A percentile compares a stretch with the other conserved stretches of the same genome.
Conservation (phyloP, 1,140 invertebrate genomes). For the Drosophila pandora region DNA sequence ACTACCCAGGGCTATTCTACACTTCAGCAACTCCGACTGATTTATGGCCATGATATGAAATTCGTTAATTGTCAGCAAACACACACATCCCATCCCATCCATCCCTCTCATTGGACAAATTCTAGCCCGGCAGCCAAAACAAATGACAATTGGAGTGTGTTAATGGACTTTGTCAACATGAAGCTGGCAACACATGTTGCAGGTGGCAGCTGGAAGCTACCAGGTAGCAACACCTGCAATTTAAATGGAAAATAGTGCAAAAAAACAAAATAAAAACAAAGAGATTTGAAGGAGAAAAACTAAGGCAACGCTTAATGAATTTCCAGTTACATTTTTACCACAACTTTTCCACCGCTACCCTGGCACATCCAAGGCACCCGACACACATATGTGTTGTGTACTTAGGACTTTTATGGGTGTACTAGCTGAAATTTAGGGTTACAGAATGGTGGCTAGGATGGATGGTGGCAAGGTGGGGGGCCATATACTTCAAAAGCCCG, state of each 20-base stretch:
- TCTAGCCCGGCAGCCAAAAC: constrained; percentile 56
- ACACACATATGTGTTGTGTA: constrained; percentile 45
- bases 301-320: constrained; percentile 46
- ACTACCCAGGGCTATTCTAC: constrained; percentile 28
- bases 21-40: constrained; percentile 44
- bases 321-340: constrained; percentile 40
- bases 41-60: constrained; percentile 66
- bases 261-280: not conserved
- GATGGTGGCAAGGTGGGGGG: not conserved
- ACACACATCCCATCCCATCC: constrained; percentile 23
- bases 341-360: constrained; percentile 10
- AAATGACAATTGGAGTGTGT: constrained; percentile 78
- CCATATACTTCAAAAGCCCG: constrained; percentile 37
- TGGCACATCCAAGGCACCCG: not conserved
- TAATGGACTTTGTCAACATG: constrained; percentile 54
- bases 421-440: constrained; percentile 17
- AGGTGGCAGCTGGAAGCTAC: constrained; percentile 12
- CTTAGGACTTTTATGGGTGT: constrained; percentile 65
- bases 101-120: constrained; percentile 23
- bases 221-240: constrained; percentile 39
- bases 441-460: not conserved
- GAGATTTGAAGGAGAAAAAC: constrained; percentile 8
- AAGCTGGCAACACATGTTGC: constrained; percentile 27
- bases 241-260: constrained; percentile 1
- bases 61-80: constrained; percentile 63